Evolutionary conservation across 1,140 invertebrate species (phyloP).

Genomic region (Nymphalis io): DNA sequence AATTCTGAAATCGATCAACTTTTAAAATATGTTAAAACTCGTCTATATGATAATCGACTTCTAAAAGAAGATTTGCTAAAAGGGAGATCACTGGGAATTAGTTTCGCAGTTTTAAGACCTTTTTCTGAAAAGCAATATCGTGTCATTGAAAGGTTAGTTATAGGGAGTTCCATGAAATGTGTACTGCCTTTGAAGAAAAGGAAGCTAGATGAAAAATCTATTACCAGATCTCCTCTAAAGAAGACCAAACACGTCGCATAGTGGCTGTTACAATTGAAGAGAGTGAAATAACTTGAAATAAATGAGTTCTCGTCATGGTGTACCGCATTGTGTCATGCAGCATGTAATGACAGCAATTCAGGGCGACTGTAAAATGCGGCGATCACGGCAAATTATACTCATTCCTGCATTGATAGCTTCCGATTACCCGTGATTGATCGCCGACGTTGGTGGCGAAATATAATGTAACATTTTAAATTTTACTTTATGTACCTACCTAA

Average conservation of each 20-base stretch:
- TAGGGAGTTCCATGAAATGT: conserved; percentile 52
- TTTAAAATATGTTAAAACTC: conserved; percentile 60
- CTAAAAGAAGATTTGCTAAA: conserved; percentile 62
- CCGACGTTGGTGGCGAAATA: conserved; percentile 31
- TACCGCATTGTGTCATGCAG: conserved; percentile 55
- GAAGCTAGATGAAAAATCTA: conserved; percentile 52
- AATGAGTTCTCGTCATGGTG: conserved; percentile 48
- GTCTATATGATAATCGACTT: conserved; percentile 54
- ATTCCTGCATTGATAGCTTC: conserved; percentile 75
- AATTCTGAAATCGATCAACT: conserved; percentile 57
- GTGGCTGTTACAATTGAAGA: conserved; percentile 11
- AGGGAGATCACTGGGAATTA: conserved; percentile 63
- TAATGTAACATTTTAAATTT: conserved; percentile 19
- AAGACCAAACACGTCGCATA: conserved; percentile 42
- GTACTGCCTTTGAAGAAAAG: conserved; percentile 51
- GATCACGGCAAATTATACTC: conserved; percentile 71
- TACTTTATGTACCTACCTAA: background rate
- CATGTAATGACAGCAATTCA: conserved; percentile 68
- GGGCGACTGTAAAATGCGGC: conserved; percentile 61
- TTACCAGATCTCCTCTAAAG: conserved; percentile 49
- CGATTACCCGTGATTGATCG: conserved; percentile 67
- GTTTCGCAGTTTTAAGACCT: conserved; percentile 62
- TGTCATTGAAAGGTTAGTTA: conserved; percentile 59
- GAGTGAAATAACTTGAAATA: conserved; percentile 30
- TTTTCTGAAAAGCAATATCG: conserved; percentile 62